Base-by-base conservation (phyloP, 2,113 vertebrate genomes). In the Riparia riparia region DNA sequence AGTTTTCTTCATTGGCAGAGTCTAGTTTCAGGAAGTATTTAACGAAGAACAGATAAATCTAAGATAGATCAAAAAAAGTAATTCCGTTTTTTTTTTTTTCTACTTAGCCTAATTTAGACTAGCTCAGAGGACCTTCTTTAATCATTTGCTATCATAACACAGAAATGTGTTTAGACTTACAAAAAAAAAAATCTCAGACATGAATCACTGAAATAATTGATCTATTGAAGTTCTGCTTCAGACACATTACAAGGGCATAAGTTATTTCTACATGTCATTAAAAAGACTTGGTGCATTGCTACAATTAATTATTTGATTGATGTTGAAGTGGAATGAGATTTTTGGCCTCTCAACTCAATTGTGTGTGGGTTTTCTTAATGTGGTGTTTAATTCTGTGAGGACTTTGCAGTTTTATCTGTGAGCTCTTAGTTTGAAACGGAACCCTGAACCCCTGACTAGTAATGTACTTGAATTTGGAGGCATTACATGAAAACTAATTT, bases 171-270 rank as follows among this genome's bases (percentile, higher is more conserved):
- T 93, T 96, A 92, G 88, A 49, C 65, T 88, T 86, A 83, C 26
- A 31, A 64, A 90, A 93, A 93, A 93, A 88, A 80, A 86, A 51
- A 20, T 14, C 51, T 53, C 32, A 14, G 71, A 58, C 87, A 94
- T 96, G 82, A 96, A 96, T 95, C 92, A 92, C 41, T 92, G 92
- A 86, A 95, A 93, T 96, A 94, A 96, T 93, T 92, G 92, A 94
- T 96, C 90, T 96, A 82, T 96, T 96, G 88, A 94, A 94, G 76
- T 92, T 86, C 76, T 94, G 34, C 50, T 82, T 74, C 76, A 96
- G 50, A 84, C 89, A 90, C 57, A 94, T 94, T 97, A 97, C 86
- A 95, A 94, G 89, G 84, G 73, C 84, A 93, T 44, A 94, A 94
- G 84, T 89, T 97, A 73, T 94, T 96, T 97, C 92, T 90, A 66